Percentiles rank a stretch among this genome's conserved stretches.
Evolutionary conservation across 2,113 vertebrate species (phyloP).

Genomic region (Sceloporus tristichus): DNA sequence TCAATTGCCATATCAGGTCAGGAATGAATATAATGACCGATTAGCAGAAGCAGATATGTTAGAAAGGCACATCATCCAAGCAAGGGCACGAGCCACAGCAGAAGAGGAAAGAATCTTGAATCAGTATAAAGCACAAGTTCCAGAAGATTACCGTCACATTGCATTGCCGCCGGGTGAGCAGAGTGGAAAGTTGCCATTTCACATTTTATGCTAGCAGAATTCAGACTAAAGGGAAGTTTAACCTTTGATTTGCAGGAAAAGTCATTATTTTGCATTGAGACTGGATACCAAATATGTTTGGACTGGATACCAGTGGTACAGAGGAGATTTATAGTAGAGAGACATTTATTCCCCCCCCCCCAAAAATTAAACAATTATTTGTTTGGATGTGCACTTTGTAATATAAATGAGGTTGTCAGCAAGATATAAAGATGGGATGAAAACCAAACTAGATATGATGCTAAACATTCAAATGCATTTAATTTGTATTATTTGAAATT

Average conservation of each 20-base stretch:
- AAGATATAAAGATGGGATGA: no score
- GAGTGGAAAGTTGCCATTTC: background rate
- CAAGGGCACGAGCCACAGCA: slow-evolving; percentile 75
- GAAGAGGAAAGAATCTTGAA: slow-evolving; percentile 76
- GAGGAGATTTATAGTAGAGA: no score
- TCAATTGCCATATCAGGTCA: slow-evolving; percentile 68
- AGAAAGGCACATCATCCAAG: slow-evolving; percentile 86
- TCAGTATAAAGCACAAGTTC: slow-evolving; percentile 50
- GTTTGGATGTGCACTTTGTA: no score
- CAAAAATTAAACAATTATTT: background rate
- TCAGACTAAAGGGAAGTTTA: rapidly evolving
- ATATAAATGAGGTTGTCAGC: no score
- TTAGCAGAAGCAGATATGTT: slow-evolving; percentile 80
- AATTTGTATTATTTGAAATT: background rate
- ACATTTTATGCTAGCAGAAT: background rate
- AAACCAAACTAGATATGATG: no score
- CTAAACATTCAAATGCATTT: background rate
- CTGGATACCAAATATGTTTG: background rate
- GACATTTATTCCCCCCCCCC: no score
- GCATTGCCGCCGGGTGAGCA: slow-evolving; percentile 83
- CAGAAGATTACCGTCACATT: slow-evolving; percentile 59
- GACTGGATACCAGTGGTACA: background rate
- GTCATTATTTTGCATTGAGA: background rate
- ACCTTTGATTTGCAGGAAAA: background rate
- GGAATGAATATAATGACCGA: slow-evolving; percentile 69